Evolutionary conservation across 2,113 vertebrate genomes (phyloP).

Genomic region (Etheostoma spectabile): DNA sequence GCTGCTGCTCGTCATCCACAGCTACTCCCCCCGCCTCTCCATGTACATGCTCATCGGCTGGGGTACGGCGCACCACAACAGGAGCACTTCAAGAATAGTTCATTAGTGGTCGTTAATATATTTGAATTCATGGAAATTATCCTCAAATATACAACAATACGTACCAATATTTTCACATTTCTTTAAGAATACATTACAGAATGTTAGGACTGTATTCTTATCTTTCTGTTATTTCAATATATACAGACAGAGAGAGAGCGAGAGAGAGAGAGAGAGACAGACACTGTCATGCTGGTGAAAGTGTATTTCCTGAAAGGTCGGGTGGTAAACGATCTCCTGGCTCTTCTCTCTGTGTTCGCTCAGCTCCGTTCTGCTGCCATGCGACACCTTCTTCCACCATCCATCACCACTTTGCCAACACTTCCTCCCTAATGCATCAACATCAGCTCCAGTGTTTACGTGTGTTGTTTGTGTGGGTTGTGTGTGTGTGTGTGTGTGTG

Average conservation of each 20-base stretch:
- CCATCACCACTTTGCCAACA: constrained; percentile 39
- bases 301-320: constrained; percentile 2
- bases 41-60: constrained; percentile 92
- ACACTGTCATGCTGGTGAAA: background rate
- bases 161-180: no score
- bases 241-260: no score
- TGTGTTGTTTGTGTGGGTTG: no score
- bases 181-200: no score
- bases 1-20: constrained; percentile 90
- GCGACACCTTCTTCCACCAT: constrained; percentile 37
- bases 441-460: constrained; percentile 33
- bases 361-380: constrained; percentile 20
- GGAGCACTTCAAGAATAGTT: no score
- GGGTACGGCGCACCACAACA: constrained; percentile 64
- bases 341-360: constrained; percentile 12
- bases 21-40: constrained; percentile 89
- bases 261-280: no score
- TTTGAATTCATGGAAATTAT: no score
- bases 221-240: no score
- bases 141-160: no score
- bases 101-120: no score
- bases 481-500: constrained; percentile 9
- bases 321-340: constrained; percentile 32
- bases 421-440: constrained; percentile 31
- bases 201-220: no score